Conservation (phyloP, 2,113 vertebrate genomes). For the Meleagris gallopavo region DNA sequence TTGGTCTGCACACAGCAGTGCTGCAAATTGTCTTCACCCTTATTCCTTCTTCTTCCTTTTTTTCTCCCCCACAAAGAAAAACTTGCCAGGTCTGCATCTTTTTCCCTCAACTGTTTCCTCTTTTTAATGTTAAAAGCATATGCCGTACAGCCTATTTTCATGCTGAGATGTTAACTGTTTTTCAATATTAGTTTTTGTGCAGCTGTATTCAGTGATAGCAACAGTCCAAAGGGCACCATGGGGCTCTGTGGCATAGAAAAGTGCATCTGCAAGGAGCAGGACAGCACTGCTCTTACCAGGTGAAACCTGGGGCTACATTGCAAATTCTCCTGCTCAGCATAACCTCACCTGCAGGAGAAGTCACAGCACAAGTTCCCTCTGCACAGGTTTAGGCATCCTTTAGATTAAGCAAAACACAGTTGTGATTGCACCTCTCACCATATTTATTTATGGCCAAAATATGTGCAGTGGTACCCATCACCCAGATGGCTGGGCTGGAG, state of each 20-base stretch:
- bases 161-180: constrained; percentile 44
- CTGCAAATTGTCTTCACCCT: not conserved
- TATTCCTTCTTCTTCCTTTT: not conserved
- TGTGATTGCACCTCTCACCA: accelerated
- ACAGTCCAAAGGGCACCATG: not conserved
- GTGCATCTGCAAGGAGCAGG: not conserved
- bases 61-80: constrained; percentile 45
- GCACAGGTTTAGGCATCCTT: not conserved
- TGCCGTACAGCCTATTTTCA: not conserved
- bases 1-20: accelerated
- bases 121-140: constrained; percentile 70
- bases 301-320: not conserved
- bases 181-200: not conserved
- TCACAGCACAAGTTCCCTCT: not conserved
- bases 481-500: not conserved
- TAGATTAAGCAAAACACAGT: accelerated
- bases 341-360: not conserved
- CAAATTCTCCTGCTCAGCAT: not conserved
- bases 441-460: not conserved
- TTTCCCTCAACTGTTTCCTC: constrained; percentile 68
- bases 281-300: not conserved
- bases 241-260: not conserved
- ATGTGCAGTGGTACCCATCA: not conserved
- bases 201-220: not conserved
- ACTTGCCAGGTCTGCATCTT: constrained; percentile 73